Evolutionary conservation across 1,140 invertebrate species (phyloP), one percentile per base, ranked within the genome.

Genomic region (Physella acuta): DNA sequence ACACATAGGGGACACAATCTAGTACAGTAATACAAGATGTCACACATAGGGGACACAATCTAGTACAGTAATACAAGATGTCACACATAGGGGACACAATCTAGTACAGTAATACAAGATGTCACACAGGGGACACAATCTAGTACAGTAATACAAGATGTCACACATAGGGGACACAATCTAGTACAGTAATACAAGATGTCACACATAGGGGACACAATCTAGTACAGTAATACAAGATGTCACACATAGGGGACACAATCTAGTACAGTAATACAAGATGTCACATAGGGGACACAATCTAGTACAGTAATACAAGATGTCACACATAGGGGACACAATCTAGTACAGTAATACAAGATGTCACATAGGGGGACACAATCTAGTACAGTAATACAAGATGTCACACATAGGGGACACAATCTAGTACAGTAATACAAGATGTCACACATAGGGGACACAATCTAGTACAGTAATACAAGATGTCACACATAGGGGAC

Each of bases 371-470:
- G n/a, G n/a, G 76, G 17, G 81, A 77, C 20, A 85, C 58, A 17
- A 82, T 76, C 81, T 82, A 66, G 20, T 65, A 68, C 70, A 24
- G 24, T 11, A 44, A 44, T 20, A 44, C 39, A 44, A n/a, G 80
- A 71, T 85, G 85, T 84, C 84, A 85, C 11, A 84, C 75, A 73
- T 82, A 85, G 4, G 78, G 68, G 20, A 77, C 20, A 85, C 58
- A 17, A 82, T 76, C 81, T 82, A 66, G 20, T 65, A 68, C 70
- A 24, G 24, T 11, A 44, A 44, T 20, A 44, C 39, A 44, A n/a
- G 80, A 71, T 85, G 85, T 84, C 84, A 85, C 11, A 84, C 75
- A 73, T 82, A 85, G 4, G 78, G 68, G 20, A 77, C 20, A 85
- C 58, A 17, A 82, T 76, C 81, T 82, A 66, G 20, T 65, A 68